These are phyloP conservation scores for Netelia virgata DNA, from an alignment of 2,888 invertebrate species.

Conservation along the genomic window DNA sequence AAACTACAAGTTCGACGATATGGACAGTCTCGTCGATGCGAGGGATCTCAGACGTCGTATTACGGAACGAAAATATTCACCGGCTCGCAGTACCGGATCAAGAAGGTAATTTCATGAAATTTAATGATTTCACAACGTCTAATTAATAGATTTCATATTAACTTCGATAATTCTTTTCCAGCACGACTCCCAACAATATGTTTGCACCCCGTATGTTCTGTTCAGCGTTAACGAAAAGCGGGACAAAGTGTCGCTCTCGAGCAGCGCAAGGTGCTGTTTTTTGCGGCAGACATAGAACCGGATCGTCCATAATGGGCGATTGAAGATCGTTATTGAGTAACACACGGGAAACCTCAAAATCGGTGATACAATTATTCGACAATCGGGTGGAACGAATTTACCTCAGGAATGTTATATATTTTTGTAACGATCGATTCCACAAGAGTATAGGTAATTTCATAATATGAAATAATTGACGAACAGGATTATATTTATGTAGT, in stretches of 20 bases:
- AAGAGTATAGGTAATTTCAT: background rate
- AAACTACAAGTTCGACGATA: slow-evolving; percentile 59
- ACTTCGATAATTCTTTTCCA: slow-evolving; percentile 63
- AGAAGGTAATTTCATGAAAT: slow-evolving; percentile 73
- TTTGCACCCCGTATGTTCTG: slow-evolving; percentile 70
- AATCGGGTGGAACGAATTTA: background rate
- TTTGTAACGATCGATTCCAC: slow-evolving; percentile 26
- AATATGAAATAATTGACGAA: slow-evolving; percentile 2
- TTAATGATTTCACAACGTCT: slow-evolving; percentile 21
- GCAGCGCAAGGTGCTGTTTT: slow-evolving; percentile 70
- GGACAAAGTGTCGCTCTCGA: slow-evolving; percentile 75
- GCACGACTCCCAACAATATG: slow-evolving; percentile 71
- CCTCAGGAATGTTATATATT: slow-evolving; percentile 26
- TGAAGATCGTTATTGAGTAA: slow-evolving; percentile 45
- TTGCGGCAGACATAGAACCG: slow-evolving; percentile 75
- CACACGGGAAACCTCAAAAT: background rate
- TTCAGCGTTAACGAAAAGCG: slow-evolving; percentile 76
- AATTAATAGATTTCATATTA: background rate
- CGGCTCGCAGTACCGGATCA: slow-evolving; percentile 54
- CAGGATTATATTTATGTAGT: background rate
- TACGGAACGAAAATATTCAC: slow-evolving; percentile 24
- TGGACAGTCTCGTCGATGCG: slow-evolving; percentile 70
- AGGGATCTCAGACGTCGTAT: slow-evolving; percentile 71
- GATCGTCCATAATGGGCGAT: slow-evolving; percentile 74
- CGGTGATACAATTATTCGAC: slow-evolving; percentile 17